A percentile compares a stretch with the other conserved stretches of the same genome.
These are phyloP conservation scores for Galeruca laticollis DNA, from an alignment of 2,888 invertebrate genomes.

Conservation along the genomic window DNA sequence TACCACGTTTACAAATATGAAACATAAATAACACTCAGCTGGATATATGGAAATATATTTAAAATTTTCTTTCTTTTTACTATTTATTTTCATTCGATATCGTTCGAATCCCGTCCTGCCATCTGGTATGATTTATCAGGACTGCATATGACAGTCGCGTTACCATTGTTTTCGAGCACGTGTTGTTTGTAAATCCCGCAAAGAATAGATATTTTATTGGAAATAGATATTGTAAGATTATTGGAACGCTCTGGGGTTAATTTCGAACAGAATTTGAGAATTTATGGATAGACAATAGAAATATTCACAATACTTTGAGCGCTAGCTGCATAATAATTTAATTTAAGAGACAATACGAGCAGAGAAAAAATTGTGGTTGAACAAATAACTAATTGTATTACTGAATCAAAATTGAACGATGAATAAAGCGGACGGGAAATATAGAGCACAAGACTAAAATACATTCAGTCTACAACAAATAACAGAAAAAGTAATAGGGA, in stretches of 20 bases:
- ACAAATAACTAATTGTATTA: neutral
- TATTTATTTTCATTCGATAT: constrained; percentile 25
- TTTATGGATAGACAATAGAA: constrained; percentile 8
- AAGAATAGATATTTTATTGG: constrained; percentile 37
- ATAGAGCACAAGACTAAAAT: too few species aligned
- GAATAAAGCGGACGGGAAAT: too few species aligned
- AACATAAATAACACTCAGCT: constrained; percentile 20
- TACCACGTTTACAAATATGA: neutral
- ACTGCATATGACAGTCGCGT: constrained; percentile 39
- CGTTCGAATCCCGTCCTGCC: constrained; percentile 30
- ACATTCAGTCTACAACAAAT: too few species aligned
- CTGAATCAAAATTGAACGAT: too few species aligned
- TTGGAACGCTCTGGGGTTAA: constrained; percentile 21
- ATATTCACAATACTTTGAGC: neutral
- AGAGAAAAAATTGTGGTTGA: neutral
- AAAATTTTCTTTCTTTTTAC: constrained; percentile 29
- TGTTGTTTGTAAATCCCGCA: constrained; percentile 38
- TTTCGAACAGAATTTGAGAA: constrained; percentile 5
- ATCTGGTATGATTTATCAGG: constrained; percentile 37
- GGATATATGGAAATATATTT: constrained; percentile 28
- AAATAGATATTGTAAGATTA: constrained; percentile 32
- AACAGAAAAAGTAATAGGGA: too few species aligned
- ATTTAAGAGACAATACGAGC: too few species aligned
- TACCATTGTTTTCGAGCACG: constrained; percentile 37
- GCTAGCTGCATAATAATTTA: neutral